Conservation (phyloP, 2,797 vertebrate genomes). For the Sebastes hubbsi region DNA sequence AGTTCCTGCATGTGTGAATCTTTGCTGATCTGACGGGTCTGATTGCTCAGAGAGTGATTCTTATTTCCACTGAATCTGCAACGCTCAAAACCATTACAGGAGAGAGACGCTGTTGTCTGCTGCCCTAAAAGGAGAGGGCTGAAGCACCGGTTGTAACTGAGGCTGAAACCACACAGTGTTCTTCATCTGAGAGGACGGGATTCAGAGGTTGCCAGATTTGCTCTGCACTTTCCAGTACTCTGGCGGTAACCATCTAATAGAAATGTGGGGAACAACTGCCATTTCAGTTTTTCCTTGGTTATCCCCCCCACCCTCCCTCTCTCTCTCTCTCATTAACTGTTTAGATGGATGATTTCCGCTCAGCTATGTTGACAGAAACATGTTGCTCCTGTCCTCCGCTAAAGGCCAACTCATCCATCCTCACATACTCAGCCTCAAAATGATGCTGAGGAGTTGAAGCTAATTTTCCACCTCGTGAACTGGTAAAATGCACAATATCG, state of each 20-base stretch:
- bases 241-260: conserved; percentile 63
- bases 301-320: not conserved
- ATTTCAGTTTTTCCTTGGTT: conserved; percentile 70
- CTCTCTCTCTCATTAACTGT: conserved; percentile 56
- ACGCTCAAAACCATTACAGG: conserved; percentile 29
- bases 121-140: conserved; percentile 65
- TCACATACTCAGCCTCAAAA: conserved; percentile 1
- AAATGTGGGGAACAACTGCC: conserved; percentile 67
- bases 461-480: conserved; percentile 27
- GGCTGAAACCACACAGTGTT: conserved; percentile 65
- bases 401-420: conserved; percentile 29
- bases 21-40: conserved; percentile 6
- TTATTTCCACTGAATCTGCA: conserved; percentile 43
- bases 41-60: conserved; percentile 12
- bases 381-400: conserved; percentile 19
- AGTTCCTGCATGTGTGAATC: conserved; percentile 12
- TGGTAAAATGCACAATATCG: conserved; percentile 7
- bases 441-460: not conserved
- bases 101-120: conserved; percentile 12
- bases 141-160: conserved; percentile 58
- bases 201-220: conserved; percentile 59
- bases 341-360: conserved; percentile 55
- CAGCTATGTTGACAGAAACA: conserved; percentile 41
- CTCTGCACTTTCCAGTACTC: conserved; percentile 63
- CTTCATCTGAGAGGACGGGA: conserved; percentile 51